These are phyloP conservation scores for Scortum barcoo DNA, from an alignment of 2,113 vertebrate species.

Conservation along the genomic window DNA sequence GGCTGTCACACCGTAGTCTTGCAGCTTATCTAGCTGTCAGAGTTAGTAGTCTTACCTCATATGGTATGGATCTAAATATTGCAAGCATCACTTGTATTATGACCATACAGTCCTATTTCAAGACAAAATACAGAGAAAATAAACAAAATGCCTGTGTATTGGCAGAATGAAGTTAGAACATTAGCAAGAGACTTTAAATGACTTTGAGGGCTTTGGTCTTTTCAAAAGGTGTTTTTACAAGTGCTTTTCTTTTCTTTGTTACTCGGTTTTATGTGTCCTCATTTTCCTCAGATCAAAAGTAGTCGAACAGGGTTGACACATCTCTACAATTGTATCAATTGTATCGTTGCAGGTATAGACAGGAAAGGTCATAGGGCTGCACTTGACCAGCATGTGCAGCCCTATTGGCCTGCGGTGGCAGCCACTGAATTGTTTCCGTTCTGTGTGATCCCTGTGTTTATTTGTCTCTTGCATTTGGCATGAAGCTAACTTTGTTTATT, in stretches of 20 bases:
- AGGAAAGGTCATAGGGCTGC: not conserved
- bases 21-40: not conserved
- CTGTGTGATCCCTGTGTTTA: slow-evolving; percentile 47
- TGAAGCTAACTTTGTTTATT: slow-evolving; percentile 49
- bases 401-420: not conserved
- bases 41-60: not conserved
- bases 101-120: not conserved
- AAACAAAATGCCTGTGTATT: not conserved
- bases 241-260: not conserved
- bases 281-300: not conserved
- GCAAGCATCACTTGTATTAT: not conserved
- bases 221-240: not conserved
- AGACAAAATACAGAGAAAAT: not conserved
- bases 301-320: too few relatives aligned
- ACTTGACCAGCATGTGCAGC: not conserved
- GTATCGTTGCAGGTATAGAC: not conserved
- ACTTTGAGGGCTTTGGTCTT: not conserved
- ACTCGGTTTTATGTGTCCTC: not conserved
- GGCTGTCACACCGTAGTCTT: not conserved
- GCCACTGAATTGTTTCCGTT: slow-evolving; percentile 57
- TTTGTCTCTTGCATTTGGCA: slow-evolving; percentile 54
- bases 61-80: not conserved
- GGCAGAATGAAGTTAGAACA: not conserved
- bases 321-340: not conserved
- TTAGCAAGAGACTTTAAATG: not conserved